These are phyloP conservation scores for Cygnus buccinator DNA, from an alignment of 2,113 vertebrate genomes.

Conservation along the genomic window DNA sequence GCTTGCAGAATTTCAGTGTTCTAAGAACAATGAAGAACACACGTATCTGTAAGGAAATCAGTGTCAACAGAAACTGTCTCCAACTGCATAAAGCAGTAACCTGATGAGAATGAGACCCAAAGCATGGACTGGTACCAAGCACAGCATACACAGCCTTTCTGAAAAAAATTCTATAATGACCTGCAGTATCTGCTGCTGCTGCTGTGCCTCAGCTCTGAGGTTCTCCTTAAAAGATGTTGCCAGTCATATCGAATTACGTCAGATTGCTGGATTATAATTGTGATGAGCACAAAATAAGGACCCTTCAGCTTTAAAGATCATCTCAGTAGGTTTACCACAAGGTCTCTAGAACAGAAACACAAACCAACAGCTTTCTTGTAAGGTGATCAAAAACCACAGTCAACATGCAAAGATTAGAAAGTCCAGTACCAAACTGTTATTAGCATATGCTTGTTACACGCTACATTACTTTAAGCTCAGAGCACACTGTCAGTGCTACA, in stretches of 20 bases:
- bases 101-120: background rate
- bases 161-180: background rate
- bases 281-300: background rate
- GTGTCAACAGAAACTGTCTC: background rate
- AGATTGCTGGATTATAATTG: background rate
- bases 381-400: background rate
- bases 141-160: fast-evolving
- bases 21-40: background rate
- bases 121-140: fast-evolving
- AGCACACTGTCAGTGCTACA: background rate
- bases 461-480: background rate
- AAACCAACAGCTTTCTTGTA: background rate
- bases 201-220: background rate
- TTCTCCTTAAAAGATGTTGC: background rate
- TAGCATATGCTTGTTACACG: background rate
- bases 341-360: background rate
- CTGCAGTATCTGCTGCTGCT: background rate
- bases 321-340: background rate
- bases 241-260: background rate
- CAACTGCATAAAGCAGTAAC: background rate
- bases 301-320: background rate
- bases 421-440: background rate
- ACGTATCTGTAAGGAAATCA: background rate
- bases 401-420: background rate
- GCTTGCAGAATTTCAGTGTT: background rate